A percentile compares a stretch with the other conserved stretches of the same genome.
phyloP scores from a whole-genome alignment of 2,888 invertebrate genomes.

The Cheilosia scutellata region DNA sequence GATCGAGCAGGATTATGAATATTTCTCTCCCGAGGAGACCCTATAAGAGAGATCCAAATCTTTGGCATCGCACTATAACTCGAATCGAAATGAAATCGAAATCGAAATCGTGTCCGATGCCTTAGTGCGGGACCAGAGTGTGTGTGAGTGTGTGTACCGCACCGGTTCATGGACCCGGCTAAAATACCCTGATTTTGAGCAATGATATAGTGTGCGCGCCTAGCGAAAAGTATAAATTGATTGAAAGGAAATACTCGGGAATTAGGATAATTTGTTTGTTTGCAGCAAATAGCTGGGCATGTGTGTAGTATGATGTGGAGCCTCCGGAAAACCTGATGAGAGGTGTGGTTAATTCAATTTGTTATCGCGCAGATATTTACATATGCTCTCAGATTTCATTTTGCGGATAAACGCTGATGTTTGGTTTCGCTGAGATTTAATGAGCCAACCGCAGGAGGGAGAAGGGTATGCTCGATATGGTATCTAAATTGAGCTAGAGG shows the following conservation, averaged over 20 bases:
- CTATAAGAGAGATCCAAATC: conserved; percentile 32
- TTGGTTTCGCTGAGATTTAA: conserved; percentile 53
- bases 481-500: conserved; percentile 54
- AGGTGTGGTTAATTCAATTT: conserved; percentile 73
- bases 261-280: conserved; percentile 72
- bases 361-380: conserved; percentile 59
- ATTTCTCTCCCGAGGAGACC: conserved; percentile 21
- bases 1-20: conserved; percentile 48
- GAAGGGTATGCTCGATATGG: conserved; percentile 32
- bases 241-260: conserved; percentile 70
- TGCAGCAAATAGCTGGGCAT: conserved; percentile 4
- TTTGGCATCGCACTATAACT: conserved; percentile 44
- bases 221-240: conserved; percentile 48
- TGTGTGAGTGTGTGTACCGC: conserved; percentile 3
- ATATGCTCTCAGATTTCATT: conserved; percentile 60
- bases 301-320: conserved; percentile 7
- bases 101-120: conserved; percentile 58
- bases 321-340: conserved; percentile 59
- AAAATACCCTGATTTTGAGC: conserved; percentile 31
- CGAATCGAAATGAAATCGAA: conserved; percentile 45
- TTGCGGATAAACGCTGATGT: conserved; percentile 54
- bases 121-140: conserved; percentile 8
- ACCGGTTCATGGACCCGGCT: conserved; percentile 26
- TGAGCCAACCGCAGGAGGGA: conserved; percentile 14
- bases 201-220: conserved; percentile 42